These are phyloP conservation scores for Zaprionus tsacasi DNA, from an alignment of 1,140 invertebrate genomes.

Conservation along the genomic window DNA sequence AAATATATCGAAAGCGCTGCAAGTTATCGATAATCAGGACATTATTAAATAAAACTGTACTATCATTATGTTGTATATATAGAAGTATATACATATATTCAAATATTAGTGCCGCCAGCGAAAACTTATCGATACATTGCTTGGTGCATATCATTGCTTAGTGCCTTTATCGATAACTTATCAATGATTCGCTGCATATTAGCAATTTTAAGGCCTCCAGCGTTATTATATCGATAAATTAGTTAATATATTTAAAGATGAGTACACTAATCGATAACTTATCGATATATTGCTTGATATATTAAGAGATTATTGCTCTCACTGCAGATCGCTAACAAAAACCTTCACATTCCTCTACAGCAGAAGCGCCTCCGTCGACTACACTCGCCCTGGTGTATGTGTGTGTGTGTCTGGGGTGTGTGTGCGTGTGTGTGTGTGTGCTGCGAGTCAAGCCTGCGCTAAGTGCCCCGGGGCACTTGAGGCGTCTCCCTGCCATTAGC, in stretches of 20 bases:
- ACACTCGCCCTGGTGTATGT: neutral
- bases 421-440: neutral
- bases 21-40: neutral
- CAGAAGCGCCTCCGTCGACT: neutral
- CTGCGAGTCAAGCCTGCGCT: slow-evolving; percentile 34
- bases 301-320: neutral
- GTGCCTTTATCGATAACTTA: too few relatives aligned
- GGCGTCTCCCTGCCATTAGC: slow-evolving; percentile 53
- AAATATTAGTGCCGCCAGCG: neutral
- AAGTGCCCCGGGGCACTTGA: slow-evolving; percentile 48
- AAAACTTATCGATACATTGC: neutral
- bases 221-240: too few relatives aligned
- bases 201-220: too few relatives aligned
- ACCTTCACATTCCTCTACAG: neutral
- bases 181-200: too few relatives aligned
- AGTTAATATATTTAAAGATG: neutral
- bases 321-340: neutral
- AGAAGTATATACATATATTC: too few relatives aligned
- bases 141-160: too few relatives aligned
- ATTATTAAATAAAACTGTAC: too few relatives aligned
- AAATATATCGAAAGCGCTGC: too few relatives aligned
- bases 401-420: neutral
- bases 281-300: neutral
- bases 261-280: neutral
- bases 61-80: too few relatives aligned